Evolutionary conservation across 2,113 vertebrate genomes (phyloP).

Genomic region (Sylvia atricapilla): DNA sequence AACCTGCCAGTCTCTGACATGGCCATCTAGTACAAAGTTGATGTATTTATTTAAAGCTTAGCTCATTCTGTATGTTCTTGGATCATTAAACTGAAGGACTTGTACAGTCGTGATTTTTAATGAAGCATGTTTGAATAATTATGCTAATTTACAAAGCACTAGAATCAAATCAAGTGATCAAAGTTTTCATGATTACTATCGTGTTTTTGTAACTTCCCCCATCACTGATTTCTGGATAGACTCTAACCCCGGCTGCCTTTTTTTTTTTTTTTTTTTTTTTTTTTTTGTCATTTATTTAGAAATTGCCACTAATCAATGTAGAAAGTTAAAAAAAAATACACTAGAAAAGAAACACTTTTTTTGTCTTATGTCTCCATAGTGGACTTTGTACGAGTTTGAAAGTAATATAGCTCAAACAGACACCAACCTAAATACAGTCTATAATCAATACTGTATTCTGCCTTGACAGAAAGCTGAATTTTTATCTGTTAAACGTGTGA

Average conservation of each 20-base stretch:
- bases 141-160: slow-evolving; percentile 77
- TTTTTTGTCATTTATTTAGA: slow-evolving; percentile 29
- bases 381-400: slow-evolving; percentile 51
- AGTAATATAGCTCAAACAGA: slow-evolving; percentile 68
- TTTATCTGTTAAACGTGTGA: slow-evolving; percentile 81
- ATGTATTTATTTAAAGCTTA: slow-evolving; percentile 72
- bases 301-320: slow-evolving; percentile 58
- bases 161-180: slow-evolving; percentile 81
- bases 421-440: slow-evolving; percentile 69
- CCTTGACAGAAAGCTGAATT: slow-evolving; percentile 81
- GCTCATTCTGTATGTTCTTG: slow-evolving; percentile 63
- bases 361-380: slow-evolving; percentile 29
- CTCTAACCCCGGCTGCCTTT: not conserved
- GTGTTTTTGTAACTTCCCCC: slow-evolving; percentile 49
- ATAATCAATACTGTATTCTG: slow-evolving; percentile 79
- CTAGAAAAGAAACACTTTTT: slow-evolving; percentile 44
- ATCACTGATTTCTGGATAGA: slow-evolving; percentile 60
- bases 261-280: not conserved
- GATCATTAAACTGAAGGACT: slow-evolving; percentile 77
- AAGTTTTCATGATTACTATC: slow-evolving; percentile 74
- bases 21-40: slow-evolving; percentile 24
- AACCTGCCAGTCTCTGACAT: not conserved
- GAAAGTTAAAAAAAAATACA: not conserved
- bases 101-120: slow-evolving; percentile 73
- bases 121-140: slow-evolving; percentile 79